Conservation (phyloP, 2,797 vertebrate genomes). For the Lepilemur ruficaudatus region DNA sequence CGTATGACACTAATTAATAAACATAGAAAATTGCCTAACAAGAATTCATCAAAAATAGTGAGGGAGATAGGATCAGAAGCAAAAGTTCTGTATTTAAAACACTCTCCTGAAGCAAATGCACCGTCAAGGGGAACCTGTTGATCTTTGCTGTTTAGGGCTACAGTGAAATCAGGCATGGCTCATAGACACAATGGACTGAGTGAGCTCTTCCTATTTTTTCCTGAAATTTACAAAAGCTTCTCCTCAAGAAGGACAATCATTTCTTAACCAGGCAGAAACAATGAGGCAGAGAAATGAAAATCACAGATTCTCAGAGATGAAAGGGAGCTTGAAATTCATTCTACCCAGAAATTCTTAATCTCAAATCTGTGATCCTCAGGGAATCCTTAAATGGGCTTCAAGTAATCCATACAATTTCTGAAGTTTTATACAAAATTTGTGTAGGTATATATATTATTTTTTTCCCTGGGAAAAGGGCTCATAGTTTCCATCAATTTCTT, state of each 20-base stretch:
- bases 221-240: not conserved
- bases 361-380: not conserved
- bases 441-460: not conserved
- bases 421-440: not conserved
- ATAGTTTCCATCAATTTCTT: not conserved
- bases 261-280: not conserved
- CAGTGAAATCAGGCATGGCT: not conserved
- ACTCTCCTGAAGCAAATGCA: not conserved
- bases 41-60: not conserved
- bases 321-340: not conserved
- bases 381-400: not conserved
- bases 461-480: not conserved
- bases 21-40: slow-evolving; percentile 8
- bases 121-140: not conserved
- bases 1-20: slow-evolving; percentile 34
- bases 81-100: not conserved
- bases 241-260: not conserved
- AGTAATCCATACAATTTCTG: not conserved
- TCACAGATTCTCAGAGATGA: not conserved
- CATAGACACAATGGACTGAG: not conserved
- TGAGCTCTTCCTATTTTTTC: not conserved
- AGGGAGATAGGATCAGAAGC: not conserved
- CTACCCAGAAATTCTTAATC: not conserved
- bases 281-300: slow-evolving; percentile 5
- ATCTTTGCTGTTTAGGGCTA: not conserved